Percentiles rank a stretch among this genome's conserved stretches.
These are phyloP conservation scores for fruit fly (Drosophila melanogaster) DNA, from an alignment of 1,140 invertebrate genomes.

Conservation along the genomic window Release_6_plus_ISO1_MT NT_033777.3:10031501-10032000, in stretches of 20 bases:
- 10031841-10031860: conserved; percentile 11
- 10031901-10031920: conserved; percentile 48
- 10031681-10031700: conserved; percentile 16
- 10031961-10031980: conserved; percentile 9
- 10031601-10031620: conserved; percentile 46
- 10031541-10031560: conserved; percentile 29
- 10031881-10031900: conserved; percentile 57
- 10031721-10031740: conserved; percentile 34
- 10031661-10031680: conserved; percentile 29
- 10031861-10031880: conserved; percentile 46
- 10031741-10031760: conserved; percentile 7
- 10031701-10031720: conserved; percentile 10
- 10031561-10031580: conserved; percentile 30
- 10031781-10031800: background rate
- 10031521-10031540: conserved; percentile 41
- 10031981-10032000: conserved; percentile 15
- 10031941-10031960: conserved; percentile 20
- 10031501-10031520: conserved; percentile 45
- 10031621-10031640: conserved; percentile 13
- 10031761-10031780: background rate
- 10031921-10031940: conserved; percentile 49
- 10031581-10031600: conserved; percentile 35
- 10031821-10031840: background rate
- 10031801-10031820: background rate
- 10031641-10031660: conserved; percentile 6